Base-by-base conservation (phyloP, 1,140 invertebrate species). In the Cylas formicarius region DNA sequence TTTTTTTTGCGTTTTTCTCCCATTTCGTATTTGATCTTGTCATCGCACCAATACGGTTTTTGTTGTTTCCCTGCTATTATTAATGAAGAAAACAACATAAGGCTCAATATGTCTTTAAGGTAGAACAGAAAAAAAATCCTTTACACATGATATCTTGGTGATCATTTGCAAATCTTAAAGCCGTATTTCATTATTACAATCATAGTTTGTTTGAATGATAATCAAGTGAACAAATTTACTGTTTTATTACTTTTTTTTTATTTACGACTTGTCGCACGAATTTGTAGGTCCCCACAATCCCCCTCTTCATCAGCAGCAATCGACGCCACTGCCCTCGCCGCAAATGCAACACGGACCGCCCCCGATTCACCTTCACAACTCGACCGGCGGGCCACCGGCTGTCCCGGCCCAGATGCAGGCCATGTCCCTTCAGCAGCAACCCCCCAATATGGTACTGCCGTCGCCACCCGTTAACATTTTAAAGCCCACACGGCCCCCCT, bases 291-390 rank as follows among this genome's bases (percentile, higher is more conserved):
- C 34, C 2, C 50, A 44, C 17, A 35, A 40, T 13, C 41, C 35
- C 13, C 39, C 31, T n/a, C 41, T 42, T 32, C 43, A 38, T 19
- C 43, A 49, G 43, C 52, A 55, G 31, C 34, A 24, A 23, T 34
- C 41, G 24, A 26, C 42, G 14, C 53, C 39, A 11, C 49, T 41
- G 36, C 36, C 24, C 9, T 50, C 47, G 24, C 48, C 44, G 21
- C 40, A 34, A 24, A 29, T 45, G 23, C 44, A 33, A 26, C 52
- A 51, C 22, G 34, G 11, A 26, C 13, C 34, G n/a, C 44, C 44
- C 7, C 40, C 28, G 2, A 36, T 21, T 1, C 49, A 52, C 20
- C 49, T 54, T 6, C 49, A 52, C 34, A 40, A 40, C 7, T 14
- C 44, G 23, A 36, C 21, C 19, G 28, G n/a, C n/a, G 16, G 36